These are phyloP conservation scores for Neria commutata DNA, from an alignment of 2,888 invertebrate genomes.

Conservation along the genomic window DNA sequence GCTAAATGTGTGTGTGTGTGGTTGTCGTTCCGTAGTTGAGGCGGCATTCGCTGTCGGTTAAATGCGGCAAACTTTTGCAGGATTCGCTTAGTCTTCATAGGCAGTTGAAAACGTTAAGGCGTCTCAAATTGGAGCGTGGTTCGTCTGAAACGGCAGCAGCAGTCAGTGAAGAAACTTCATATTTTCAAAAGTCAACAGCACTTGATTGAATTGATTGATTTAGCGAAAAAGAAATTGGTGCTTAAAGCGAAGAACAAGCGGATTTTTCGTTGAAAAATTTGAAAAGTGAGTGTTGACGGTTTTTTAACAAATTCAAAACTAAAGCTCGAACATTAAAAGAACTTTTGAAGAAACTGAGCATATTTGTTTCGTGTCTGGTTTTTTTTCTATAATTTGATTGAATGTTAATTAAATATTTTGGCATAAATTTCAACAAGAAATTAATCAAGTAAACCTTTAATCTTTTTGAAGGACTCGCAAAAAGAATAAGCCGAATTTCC, in stretches of 20 bases:
- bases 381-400: neutral
- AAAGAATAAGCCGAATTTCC: neutral
- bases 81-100: slow-evolving; percentile 37
- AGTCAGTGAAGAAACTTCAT: neutral
- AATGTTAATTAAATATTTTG: neutral
- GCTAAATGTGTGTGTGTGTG: too few relatives aligned
- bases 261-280: neutral
- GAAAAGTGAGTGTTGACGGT: neutral
- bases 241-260: too few relatives aligned
- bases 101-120: slow-evolving; percentile 34
- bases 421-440: too few relatives aligned
- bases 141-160: neutral
- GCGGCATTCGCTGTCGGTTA: slow-evolving; percentile 22
- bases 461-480: too few relatives aligned
- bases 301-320: neutral
- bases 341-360: too few relatives aligned
- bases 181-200: neutral
- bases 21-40: too few relatives aligned
- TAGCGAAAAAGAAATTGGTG: neutral
- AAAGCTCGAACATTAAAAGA: neutral
- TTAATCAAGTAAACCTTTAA: too few relatives aligned
- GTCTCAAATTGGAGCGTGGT: slow-evolving; percentile 15
- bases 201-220: neutral
- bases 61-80: slow-evolving; percentile 32
- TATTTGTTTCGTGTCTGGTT: too few relatives aligned